Percentiles rank a stretch among this genome's conserved stretches.
These are phyloP conservation scores for Orthosia gracilis DNA, from an alignment of 2,888 invertebrate species.

Conservation along the genomic window DNA sequence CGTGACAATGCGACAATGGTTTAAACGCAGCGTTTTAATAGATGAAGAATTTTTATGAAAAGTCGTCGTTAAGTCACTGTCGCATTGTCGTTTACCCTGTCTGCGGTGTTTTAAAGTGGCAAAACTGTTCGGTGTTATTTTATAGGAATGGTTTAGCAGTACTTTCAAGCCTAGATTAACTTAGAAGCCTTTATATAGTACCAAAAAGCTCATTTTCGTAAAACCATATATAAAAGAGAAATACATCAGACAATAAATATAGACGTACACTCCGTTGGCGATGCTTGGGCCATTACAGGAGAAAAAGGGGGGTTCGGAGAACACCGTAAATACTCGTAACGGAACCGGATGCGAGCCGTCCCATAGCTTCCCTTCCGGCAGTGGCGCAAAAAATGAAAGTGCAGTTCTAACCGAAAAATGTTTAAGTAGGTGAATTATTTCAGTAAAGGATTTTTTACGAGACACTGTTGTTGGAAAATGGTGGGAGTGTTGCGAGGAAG, in stretches of 20 bases:
- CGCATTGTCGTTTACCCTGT: too few species aligned
- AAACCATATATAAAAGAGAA: conserved; percentile 5
- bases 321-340: conserved; percentile 62
- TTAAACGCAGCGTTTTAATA: too few species aligned
- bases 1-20: too few species aligned
- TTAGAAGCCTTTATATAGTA: too few species aligned
- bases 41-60: too few species aligned
- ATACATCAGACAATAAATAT: not conserved
- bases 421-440: conserved; percentile 52
- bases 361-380: conserved; percentile 56
- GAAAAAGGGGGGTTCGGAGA: conserved; percentile 32
- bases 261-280: not conserved
- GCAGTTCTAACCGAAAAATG: conserved; percentile 60
- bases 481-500: not conserved
- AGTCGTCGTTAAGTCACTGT: too few species aligned
- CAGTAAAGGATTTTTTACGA: conserved; percentile 37
- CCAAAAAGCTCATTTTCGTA: not conserved
- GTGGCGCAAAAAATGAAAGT: conserved; percentile 63
- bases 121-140: too few species aligned
- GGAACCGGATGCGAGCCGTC: conserved; percentile 57
- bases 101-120: too few species aligned
- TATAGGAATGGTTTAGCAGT: too few species aligned
- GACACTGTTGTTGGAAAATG: conserved; percentile 7
- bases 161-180: too few species aligned
- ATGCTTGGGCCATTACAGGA: conserved; percentile 49